A percentile compares a stretch with the other conserved stretches of the same genome.
phyloP scores from a whole-genome alignment of 2,888 invertebrate species.

The Lacanobia wlatinum region DNA sequence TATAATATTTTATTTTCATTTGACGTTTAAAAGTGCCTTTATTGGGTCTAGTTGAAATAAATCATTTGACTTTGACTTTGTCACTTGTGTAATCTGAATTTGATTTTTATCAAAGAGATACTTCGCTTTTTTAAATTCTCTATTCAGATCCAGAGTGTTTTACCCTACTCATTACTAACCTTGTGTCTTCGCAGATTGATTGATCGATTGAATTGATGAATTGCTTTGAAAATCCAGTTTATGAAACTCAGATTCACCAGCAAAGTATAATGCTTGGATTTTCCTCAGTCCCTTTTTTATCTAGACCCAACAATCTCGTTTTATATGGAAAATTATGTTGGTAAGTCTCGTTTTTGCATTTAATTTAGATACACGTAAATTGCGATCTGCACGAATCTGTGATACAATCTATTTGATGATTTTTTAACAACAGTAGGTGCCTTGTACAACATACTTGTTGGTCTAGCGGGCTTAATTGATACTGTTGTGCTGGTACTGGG shows the following conservation, averaged over 20 bases:
- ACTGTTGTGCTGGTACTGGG: too few relatives aligned
- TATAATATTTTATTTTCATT: too few relatives aligned
- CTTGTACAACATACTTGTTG: too few relatives aligned
- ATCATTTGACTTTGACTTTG: too few relatives aligned
- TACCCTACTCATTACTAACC: not conserved
- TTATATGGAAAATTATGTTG: constrained; percentile 24
- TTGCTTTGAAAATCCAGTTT: constrained; percentile 19
- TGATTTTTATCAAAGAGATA: not conserved
- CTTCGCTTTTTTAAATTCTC: too few relatives aligned
- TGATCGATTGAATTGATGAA: not conserved
- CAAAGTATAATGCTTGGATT: constrained; percentile 13
- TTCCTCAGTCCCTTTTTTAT: constrained; percentile 50
- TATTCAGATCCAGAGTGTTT: too few relatives aligned
- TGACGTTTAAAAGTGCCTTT: too few relatives aligned
- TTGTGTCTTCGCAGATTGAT: constrained; percentile 2
- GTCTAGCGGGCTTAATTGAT: too few relatives aligned
- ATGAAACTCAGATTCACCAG: constrained; percentile 5
- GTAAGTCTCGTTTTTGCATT: constrained; percentile 34
- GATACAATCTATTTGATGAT: constrained; percentile 35
- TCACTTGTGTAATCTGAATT: not conserved
- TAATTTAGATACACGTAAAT: constrained; percentile 34
- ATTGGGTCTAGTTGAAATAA: too few relatives aligned
- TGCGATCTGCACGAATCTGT: constrained; percentile 20
- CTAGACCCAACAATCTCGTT: constrained; percentile 34
- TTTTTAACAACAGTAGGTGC: not conserved